These are phyloP conservation scores for Sparidentex hasta DNA, from an alignment of 2,797 vertebrate species.

Conservation along the genomic window DNA sequence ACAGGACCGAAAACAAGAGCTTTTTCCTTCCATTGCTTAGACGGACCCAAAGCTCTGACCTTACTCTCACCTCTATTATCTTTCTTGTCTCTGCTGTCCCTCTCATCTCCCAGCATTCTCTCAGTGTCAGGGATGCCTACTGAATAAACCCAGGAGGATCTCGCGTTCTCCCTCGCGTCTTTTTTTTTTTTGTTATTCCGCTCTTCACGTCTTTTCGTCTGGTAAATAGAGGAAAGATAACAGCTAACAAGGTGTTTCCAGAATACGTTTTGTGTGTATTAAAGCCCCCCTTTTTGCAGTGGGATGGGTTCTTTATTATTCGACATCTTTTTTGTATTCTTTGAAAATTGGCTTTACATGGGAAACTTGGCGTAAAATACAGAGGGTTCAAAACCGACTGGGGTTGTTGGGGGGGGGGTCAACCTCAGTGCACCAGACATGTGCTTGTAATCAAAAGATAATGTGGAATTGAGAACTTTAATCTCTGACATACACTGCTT, in stretches of 20 bases:
- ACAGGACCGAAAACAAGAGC: conserved; percentile 75
- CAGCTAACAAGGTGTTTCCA: conserved; percentile 38
- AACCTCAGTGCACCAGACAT: conserved; percentile 55
- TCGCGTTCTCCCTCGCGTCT: conserved; percentile 36
- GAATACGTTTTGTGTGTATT: conserved; percentile 28
- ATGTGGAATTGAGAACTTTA: conserved; percentile 56
- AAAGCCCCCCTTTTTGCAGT: conserved; percentile 17
- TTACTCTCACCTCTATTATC: conserved; percentile 83
- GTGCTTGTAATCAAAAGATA: conserved; percentile 67
- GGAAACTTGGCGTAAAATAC: conserved; percentile 2
- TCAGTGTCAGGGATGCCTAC: conserved; percentile 68
- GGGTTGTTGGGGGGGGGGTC: no score
- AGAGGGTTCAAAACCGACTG: conserved; percentile 32
- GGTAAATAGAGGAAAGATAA: conserved; percentile 55
- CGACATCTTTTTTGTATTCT: conserved; percentile 13
- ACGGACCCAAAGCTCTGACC: conserved; percentile 75
- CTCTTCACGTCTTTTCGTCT: conserved; percentile 47
- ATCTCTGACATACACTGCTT: conserved; percentile 46
- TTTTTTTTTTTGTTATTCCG: conserved; percentile 33
- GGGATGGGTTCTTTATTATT: conserved; percentile 19
- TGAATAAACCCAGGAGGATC: conserved; percentile 65
- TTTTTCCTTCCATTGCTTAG: conserved; percentile 69
- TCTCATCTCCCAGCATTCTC: conserved; percentile 75
- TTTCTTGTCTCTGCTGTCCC: conserved; percentile 65
- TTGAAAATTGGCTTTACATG: conserved; percentile 33